A percentile compares a stretch with the other conserved stretches of the same genome.
Conservation (phyloP, 1,140 invertebrate species). For the Homarus americanus region DNA sequence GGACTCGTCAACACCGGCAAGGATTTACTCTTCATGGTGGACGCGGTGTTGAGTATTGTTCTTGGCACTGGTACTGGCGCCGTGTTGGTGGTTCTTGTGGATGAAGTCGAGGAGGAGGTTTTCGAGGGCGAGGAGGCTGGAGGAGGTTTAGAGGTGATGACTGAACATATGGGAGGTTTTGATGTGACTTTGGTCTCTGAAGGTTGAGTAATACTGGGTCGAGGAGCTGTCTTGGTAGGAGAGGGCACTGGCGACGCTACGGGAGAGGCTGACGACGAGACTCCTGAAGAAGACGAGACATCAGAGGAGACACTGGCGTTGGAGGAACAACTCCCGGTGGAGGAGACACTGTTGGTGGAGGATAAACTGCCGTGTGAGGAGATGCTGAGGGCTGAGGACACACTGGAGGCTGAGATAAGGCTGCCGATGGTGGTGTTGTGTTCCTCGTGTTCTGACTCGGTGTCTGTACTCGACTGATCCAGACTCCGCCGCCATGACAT, state of each 20-base stretch:
- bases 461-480: conserved; percentile 68
- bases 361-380: conserved; percentile 4
- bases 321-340: neutral
- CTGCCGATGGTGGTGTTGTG: conserved; percentile 49
- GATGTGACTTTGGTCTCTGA: neutral
- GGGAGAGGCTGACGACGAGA: neutral
- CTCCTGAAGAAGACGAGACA: neutral
- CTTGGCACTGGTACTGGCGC: conserved; percentile 36
- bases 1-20: neutral
- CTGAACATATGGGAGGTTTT: neutral
- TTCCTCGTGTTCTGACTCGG: conserved; percentile 68
- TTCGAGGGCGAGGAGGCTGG: neutral
- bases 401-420: conserved; percentile 34
- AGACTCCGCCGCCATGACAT: conserved; percentile 59
- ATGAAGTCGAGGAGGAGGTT: neutral
- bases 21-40: conserved; percentile 9
- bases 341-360: conserved; percentile 1
- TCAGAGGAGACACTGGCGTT: conserved; percentile 23
- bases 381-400: conserved; percentile 34
- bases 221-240: neutral
- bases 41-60: conserved; percentile 44
- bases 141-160: neutral
- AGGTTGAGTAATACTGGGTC: neutral
- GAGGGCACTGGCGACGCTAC: neutral
- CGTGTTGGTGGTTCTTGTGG: neutral